Evolutionary conservation across 2,113 vertebrate genomes (phyloP).

Genomic region (Phycodurus eques): DNA sequence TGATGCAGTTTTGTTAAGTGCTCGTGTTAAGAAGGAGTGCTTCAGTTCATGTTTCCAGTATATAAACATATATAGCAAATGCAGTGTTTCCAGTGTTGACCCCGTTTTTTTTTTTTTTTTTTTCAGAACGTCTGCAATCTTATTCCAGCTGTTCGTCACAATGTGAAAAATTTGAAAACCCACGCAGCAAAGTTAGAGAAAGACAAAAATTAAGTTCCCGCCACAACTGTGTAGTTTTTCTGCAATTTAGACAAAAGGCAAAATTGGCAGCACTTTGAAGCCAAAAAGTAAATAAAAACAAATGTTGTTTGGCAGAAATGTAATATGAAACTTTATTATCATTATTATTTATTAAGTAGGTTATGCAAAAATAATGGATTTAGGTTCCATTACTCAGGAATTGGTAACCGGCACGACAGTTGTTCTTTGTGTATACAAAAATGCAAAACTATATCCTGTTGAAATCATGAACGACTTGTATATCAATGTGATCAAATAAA

Average conservation of each 20-base stretch:
- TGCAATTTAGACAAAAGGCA: conserved; percentile 7
- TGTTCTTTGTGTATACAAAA: neutral
- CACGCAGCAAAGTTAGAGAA: neutral
- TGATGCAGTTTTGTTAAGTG: neutral
- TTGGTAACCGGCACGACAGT: neutral
- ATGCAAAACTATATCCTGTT: neutral
- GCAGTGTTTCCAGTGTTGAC: neutral
- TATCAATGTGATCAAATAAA: neutral
- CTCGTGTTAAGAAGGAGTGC: neutral
- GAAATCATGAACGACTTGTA: neutral
- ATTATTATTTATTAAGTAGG: neutral
- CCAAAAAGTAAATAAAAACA: neutral
- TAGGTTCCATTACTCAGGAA: neutral
- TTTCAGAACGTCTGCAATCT: neutral
- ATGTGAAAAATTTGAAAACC: neutral
- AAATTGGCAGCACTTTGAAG: conserved; percentile 9
- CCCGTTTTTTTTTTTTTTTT: too few species aligned
- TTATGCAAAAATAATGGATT: neutral
- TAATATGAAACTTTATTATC: neutral
- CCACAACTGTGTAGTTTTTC: neutral
- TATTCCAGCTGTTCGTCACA: neutral
- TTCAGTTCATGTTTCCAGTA: neutral
- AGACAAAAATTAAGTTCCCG: neutral
- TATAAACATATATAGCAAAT: neutral
- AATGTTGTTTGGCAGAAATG: neutral